Conservation (phyloP, 2,113 vertebrate species). For the Hypocryptadius cinnamomeus region DNA sequence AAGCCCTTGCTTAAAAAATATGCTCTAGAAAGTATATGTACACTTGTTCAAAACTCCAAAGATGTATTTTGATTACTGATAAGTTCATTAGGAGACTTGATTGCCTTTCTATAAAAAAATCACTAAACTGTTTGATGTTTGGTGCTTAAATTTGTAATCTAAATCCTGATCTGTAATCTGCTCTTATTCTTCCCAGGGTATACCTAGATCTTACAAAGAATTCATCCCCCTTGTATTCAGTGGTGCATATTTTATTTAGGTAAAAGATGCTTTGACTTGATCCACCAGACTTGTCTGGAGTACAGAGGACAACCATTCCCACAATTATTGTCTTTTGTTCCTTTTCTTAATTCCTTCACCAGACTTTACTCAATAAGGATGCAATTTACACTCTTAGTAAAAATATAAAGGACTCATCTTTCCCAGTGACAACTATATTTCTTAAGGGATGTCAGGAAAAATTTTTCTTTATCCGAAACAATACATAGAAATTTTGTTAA, state of each 20-base stretch:
- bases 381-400: not conserved
- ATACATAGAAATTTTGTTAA: not conserved
- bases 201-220: not conserved
- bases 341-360: not conserved
- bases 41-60: constrained; percentile 13
- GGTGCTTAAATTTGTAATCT: not conserved
- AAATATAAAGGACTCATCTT: not conserved
- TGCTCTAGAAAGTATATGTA: not conserved
- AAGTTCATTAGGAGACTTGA: constrained; percentile 31
- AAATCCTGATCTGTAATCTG: not conserved
- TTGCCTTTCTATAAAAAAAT: not conserved
- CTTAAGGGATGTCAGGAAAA: not conserved
- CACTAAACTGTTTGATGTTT: not conserved
- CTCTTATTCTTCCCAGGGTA: not conserved
- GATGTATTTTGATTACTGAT: constrained; percentile 45
- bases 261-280: not conserved
- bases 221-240: not conserved
- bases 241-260: not conserved
- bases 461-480: not conserved
- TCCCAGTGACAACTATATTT: not conserved
- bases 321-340: not conserved
- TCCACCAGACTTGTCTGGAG: not conserved
- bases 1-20: constrained; percentile 11
- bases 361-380: not conserved
- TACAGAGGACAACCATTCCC: not conserved